Base-by-base conservation (phyloP, 2,113 vertebrate species). In the Ochotona curzoniae region DNA sequence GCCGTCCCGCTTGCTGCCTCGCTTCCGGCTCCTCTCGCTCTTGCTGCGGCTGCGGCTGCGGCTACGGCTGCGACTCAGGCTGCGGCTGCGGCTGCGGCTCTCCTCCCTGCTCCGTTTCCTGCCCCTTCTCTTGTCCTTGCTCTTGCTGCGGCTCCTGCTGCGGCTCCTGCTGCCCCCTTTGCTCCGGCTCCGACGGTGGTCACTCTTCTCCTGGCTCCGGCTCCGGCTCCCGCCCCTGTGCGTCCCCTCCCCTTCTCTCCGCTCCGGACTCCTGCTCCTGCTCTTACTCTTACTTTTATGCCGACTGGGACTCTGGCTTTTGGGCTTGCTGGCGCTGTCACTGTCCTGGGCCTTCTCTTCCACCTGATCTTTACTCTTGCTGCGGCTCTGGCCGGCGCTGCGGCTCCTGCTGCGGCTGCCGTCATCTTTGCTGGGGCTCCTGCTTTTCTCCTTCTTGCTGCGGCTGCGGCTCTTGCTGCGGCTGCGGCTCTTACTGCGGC, bases 21-120 rank as follows among this genome's bases (percentile, higher is more conserved):
- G 98, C 81, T 98, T 99, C 70, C 98, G 97, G 98, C 97, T 99
- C 95, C 98, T 98, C 96, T 99, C 98, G n/a, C 99, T 98, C 96
- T 98, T 98, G 97, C 99, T 99, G 83, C 79, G 96, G 86, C 97
- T 97, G 2, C 79, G 91, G 10, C 94, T 97, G 0, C 88, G 90
- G 14, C 93, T 95, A 1, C 76, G 87, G 54, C 97, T 98, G 54
- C 54, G 54, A 57, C 99, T 98, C 96, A 98, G 96, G 87, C 97
- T 97, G 3, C 79, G 91, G 13, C 94, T 97, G 0, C 85, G 90
- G 14, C 93, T 95, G 1, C 76, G 87, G 61, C 97, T 98, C 11
- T 97, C 97, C 81, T 98, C 98, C 64, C 98, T 88, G 96, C 98
- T 98, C 73, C 99, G 97, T 96, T 98, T 98, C 96, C 98, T 97